Conservation (phyloP, 2,888 invertebrate genomes). For the Enchytraeus crypticus region DNA sequence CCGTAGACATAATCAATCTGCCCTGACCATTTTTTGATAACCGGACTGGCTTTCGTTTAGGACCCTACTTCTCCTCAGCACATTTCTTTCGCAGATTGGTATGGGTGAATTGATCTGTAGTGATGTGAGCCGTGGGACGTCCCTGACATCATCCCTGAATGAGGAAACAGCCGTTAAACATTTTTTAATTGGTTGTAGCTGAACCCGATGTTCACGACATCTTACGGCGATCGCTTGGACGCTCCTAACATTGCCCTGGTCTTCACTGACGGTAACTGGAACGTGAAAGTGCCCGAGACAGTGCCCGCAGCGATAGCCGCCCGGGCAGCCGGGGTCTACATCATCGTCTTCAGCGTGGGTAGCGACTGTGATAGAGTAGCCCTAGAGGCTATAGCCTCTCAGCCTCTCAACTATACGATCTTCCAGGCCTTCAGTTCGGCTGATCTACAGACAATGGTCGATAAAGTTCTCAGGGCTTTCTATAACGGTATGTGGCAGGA, state of each 20-base stretch:
- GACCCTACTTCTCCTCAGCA: no score
- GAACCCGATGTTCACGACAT: conserved; percentile 29
- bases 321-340: not conserved
- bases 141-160: no score
- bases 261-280: conserved; percentile 38
- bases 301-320: conserved; percentile 16
- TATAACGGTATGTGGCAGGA: not conserved
- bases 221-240: conserved; percentile 33
- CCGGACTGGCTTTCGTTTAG: no score
- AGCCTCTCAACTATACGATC: conserved; percentile 4
- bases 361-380: conserved; percentile 32
- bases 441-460: not conserved
- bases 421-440: not conserved
- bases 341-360: conserved; percentile 30
- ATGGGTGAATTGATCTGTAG: no score
- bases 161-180: no score
- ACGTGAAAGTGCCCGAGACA: conserved; percentile 36
- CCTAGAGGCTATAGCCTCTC: conserved; percentile 17
- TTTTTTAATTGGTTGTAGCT: no score
- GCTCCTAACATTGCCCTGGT: conserved; percentile 35
- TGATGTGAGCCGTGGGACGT: no score
- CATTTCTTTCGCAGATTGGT: no score
- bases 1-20: no score
- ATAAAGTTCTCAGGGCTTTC: not conserved
- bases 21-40: no score